Conservation (phyloP, 2,113 vertebrate genomes). For the Pleuronectes platessa region DNA sequence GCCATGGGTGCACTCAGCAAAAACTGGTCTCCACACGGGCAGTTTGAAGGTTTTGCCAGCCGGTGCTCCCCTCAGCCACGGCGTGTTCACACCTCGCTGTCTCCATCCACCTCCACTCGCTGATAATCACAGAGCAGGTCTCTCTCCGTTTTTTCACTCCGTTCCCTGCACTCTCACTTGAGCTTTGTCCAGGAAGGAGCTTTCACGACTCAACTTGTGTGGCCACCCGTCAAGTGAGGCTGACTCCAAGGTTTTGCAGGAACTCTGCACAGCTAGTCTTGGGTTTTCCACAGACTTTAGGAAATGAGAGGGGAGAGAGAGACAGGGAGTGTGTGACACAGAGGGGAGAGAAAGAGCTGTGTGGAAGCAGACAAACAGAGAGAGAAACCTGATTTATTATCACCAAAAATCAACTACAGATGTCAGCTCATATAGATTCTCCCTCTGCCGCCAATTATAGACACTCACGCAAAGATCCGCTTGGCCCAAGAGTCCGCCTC, state of each 20-base stretch:
- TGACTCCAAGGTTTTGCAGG: slow-evolving; percentile 69
- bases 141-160: slow-evolving; percentile 54
- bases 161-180: slow-evolving; percentile 44
- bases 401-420: slow-evolving; percentile 89
- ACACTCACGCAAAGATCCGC: slow-evolving; percentile 85
- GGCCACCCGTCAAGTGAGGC: slow-evolving; percentile 76
- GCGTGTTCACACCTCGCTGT: slow-evolving; percentile 74
- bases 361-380: slow-evolving; percentile 79
- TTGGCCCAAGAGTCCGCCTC: slow-evolving; percentile 51
- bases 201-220: slow-evolving; percentile 77
- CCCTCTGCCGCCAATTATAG: slow-evolving; percentile 87
- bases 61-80: slow-evolving; percentile 46
- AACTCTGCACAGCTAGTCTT: slow-evolving; percentile 57
- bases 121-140: slow-evolving; percentile 70
- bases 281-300: slow-evolving; percentile 67
- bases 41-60: slow-evolving; percentile 41
- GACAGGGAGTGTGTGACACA: slow-evolving; percentile 16
- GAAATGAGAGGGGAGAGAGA: slow-evolving; percentile 64
- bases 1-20: slow-evolving; percentile 50
- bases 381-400: slow-evolving; percentile 91
- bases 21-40: slow-evolving; percentile 37
- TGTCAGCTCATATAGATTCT: slow-evolving; percentile 83
- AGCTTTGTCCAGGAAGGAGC: slow-evolving; percentile 69
- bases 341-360: slow-evolving; percentile 50
- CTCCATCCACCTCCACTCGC: slow-evolving; percentile 66